Percentiles rank a stretch among this genome's conserved stretches.
These are phyloP conservation scores for Pipra filicauda DNA, from an alignment of 2,113 vertebrate genomes.

Conservation along the genomic window DNA sequence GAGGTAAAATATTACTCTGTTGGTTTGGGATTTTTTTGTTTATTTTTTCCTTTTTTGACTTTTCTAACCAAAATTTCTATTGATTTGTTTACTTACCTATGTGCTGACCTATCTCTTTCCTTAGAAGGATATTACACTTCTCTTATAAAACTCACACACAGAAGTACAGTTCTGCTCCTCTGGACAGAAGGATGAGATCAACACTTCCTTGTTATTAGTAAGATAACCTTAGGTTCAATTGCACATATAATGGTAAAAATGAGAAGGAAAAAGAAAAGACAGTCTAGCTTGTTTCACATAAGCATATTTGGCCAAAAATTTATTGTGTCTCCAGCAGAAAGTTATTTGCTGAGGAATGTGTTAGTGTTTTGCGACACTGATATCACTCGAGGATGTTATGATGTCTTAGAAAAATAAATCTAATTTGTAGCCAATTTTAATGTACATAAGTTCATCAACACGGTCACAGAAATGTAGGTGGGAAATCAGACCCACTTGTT, in stretches of 20 bases:
- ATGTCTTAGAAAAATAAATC: background rate
- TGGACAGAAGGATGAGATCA: background rate
- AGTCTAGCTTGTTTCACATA: background rate
- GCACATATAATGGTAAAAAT: background rate
- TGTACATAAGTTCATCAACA: background rate
- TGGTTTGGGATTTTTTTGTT: background rate
- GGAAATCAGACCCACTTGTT: background rate
- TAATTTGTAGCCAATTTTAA: background rate
- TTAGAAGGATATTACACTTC: background rate
- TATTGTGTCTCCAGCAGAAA: background rate
- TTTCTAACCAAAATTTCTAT: background rate
- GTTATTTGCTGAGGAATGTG: background rate
- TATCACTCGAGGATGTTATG: background rate
- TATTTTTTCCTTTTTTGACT: fast-evolving
- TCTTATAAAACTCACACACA: background rate
- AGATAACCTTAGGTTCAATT: background rate
- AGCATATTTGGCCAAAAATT: background rate
- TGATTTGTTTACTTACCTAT: background rate
- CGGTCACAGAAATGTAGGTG: background rate
- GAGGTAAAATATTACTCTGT: background rate
- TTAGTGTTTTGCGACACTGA: background rate
- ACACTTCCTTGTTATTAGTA: background rate
- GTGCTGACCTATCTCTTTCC: background rate
- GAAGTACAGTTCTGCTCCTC: background rate
- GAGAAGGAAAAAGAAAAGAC: background rate